phyloP scores from a whole-genome alignment of 2,113 vertebrate genomes.

The Pteropus alecto region DNA sequence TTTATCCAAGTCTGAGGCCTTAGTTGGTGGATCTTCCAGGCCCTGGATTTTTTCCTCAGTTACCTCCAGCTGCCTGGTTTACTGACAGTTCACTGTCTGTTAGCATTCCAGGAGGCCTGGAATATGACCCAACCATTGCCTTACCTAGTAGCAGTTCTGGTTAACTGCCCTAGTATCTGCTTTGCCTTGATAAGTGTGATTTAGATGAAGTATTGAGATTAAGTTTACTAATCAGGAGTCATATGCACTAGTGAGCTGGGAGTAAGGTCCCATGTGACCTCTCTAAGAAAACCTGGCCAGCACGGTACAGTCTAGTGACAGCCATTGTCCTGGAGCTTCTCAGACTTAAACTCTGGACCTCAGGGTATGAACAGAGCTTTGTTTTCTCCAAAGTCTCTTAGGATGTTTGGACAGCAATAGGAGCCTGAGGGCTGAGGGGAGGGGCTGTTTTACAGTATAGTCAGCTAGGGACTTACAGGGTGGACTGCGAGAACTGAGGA shows the following conservation, averaged over 20 bases:
- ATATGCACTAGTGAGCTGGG: not conserved
- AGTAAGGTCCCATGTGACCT: rapidly evolving
- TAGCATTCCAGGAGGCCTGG: not conserved
- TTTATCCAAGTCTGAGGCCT: not conserved
- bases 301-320: rapidly evolving
- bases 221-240: not conserved
- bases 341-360: not conserved
- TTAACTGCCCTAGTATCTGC: not conserved
- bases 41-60: not conserved
- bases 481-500: not conserved
- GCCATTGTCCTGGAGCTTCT: not conserved
- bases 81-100: not conserved
- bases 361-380: not conserved
- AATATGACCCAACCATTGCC: not conserved
- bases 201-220: not conserved
- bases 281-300: not conserved
- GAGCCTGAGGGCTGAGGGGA: not conserved
- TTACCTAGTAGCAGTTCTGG: not conserved
- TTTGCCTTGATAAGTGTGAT: not conserved
- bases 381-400: not conserved
- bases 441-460: not conserved
- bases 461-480: not conserved
- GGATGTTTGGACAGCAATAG: not conserved
- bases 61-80: not conserved
- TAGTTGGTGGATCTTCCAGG: not conserved